Conservation (phyloP, 2,797 vertebrate species). For the Rhinichthys osculus region DNA sequence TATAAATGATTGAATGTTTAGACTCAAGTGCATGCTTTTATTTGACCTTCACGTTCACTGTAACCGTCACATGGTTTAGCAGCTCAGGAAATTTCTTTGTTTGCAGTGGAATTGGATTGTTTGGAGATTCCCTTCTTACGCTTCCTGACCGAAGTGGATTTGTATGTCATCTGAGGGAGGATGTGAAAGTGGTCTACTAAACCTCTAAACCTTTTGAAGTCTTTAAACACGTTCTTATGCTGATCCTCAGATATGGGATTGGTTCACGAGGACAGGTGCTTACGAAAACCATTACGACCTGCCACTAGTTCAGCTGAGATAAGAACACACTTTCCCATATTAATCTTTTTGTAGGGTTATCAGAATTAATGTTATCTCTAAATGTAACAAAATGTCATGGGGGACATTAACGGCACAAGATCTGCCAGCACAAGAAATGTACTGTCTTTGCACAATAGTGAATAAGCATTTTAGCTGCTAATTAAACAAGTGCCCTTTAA, state of each 20-base stretch:
- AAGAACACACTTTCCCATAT: constrained; percentile 13
- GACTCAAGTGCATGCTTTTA: constrained; percentile 8
- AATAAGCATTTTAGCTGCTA: background rate
- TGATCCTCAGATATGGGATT: constrained; percentile 31
- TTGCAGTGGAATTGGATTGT: constrained; percentile 12
- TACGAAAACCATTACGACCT: background rate
- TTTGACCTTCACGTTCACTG: background rate
- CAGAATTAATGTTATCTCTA: constrained; percentile 8
- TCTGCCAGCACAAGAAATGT: background rate
- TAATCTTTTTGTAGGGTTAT: background rate
- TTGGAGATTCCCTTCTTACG: background rate
- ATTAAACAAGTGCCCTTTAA: background rate
- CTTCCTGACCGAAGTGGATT: constrained; percentile 34
- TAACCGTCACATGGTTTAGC: background rate
- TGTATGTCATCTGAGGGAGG: constrained; percentile 33
- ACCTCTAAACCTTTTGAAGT: constrained; percentile 37
- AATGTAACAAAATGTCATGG: background rate
- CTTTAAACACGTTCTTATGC: constrained; percentile 26
- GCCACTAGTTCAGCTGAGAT: constrained; percentile 18
- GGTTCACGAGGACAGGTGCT: constrained; percentile 5
- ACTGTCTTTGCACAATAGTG: background rate
- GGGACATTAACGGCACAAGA: background rate
- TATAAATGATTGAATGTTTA: background rate
- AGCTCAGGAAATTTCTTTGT: background rate
- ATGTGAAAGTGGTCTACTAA: constrained; percentile 39